Evolutionary conservation across 2,888 invertebrate genomes (phyloP).

Genomic region (Anagyrus pseudococci): DNA sequence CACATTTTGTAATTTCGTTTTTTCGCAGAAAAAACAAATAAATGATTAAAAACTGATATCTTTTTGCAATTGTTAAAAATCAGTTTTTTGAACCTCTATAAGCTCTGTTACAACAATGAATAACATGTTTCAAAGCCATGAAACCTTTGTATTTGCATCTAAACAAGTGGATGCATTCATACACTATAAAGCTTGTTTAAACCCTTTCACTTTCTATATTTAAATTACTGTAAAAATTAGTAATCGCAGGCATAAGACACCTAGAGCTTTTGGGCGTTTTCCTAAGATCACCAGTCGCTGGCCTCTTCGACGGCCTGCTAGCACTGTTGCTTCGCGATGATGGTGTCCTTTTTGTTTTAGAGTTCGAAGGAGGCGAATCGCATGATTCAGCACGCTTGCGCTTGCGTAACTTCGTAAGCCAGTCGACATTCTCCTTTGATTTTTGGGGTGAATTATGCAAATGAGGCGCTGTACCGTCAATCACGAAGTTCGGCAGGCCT

Average conservation of each 20-base stretch:
- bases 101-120: background rate
- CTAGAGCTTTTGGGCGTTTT: conserved; percentile 43
- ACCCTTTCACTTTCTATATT: background rate
- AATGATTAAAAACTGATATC: too few species aligned
- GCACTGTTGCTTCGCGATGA: conserved; percentile 40
- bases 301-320: conserved; percentile 27
- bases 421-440: conserved; percentile 71
- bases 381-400: conserved; percentile 61
- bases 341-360: conserved; percentile 42
- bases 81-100: background rate
- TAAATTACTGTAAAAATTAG: conserved; percentile 30
- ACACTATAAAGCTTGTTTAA: background rate
- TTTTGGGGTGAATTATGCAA: conserved; percentile 74
- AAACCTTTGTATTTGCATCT: too few species aligned
- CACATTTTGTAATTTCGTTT: too few species aligned
- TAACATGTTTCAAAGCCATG: too few species aligned
- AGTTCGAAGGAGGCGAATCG: conserved; percentile 43
- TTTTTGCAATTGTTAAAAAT: background rate
- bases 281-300: conserved; percentile 20
- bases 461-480: conserved; percentile 81
- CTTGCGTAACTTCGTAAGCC: conserved; percentile 73
- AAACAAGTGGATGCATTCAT: background rate
- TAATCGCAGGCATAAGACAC: conserved; percentile 22
- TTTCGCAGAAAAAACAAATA: too few species aligned
- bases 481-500: conserved; percentile 78